phyloP scores from a whole-genome alignment of 2,113 vertebrate species.

The Ploceus nigricollis region DNA sequence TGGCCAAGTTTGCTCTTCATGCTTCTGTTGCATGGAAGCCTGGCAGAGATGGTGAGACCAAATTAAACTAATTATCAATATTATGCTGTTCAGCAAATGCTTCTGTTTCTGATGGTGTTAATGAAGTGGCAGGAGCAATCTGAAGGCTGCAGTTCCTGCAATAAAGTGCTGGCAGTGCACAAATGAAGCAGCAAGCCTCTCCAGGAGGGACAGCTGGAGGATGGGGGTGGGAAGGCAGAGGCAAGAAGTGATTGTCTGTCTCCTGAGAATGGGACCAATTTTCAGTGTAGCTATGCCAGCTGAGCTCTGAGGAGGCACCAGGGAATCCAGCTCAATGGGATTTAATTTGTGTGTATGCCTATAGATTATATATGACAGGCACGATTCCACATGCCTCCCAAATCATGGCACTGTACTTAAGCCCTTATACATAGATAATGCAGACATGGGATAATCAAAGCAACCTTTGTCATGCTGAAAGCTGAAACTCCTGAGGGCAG shows the following conservation, averaged over 20 bases:
- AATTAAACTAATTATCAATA: slow-evolving; percentile 9
- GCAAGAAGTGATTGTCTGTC: slow-evolving; percentile 24
- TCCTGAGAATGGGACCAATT: slow-evolving; percentile 41
- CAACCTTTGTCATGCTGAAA: slow-evolving; percentile 49
- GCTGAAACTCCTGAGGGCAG: slow-evolving; percentile 32
- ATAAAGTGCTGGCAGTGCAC: background rate
- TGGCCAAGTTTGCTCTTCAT: background rate
- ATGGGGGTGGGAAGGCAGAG: background rate
- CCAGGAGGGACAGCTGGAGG: background rate
- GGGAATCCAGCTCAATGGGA: slow-evolving; percentile 43
- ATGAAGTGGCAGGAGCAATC: background rate
- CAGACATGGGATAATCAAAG: slow-evolving; percentile 33
- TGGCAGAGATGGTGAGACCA: background rate
- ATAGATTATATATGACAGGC: slow-evolving; percentile 43
- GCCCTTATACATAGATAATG: slow-evolving; percentile 12
- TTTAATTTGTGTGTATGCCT: slow-evolving; percentile 18
- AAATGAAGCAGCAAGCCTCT: background rate
- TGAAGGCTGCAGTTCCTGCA: rapidly evolving
- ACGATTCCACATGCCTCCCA: slow-evolving; percentile 27
- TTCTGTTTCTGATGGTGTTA: background rate
- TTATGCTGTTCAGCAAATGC: background rate
- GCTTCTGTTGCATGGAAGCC: background rate
- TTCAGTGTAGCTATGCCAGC: slow-evolving; percentile 50
- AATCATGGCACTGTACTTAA: background rate
- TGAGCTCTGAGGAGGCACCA: slow-evolving; percentile 37